Base-by-base conservation (phyloP, 2,888 invertebrate species). In the Hyposoter didymator region DNA sequence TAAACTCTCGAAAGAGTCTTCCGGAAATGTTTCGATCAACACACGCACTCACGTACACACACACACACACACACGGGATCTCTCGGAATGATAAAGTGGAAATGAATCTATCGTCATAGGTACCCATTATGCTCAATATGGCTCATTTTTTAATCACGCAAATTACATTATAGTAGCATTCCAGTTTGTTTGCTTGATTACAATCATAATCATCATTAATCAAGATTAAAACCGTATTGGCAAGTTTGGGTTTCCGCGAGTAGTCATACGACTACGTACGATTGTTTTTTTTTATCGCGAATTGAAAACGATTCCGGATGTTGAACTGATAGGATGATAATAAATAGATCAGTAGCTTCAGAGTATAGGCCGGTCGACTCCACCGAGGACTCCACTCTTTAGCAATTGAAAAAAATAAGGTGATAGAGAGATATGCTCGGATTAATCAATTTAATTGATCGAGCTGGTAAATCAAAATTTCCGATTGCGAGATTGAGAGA, bases 1-100 rank as follows among this genome's bases (percentile, higher is more conserved):
- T 64, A 73, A 70, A 80, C 62, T 35, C 74, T 79, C 84, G 47
- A 84, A 64, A 76, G 67, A 67, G 67, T 47, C 69, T 59, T 59
- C 67, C 32, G 22, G 17, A 43, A 74, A 69, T 49, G 28, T 55
- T 76, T 47, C 67, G 67, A 47, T 66, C 45, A 67, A 59, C 39
- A 12, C 52, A 35, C 70, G 72, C 32, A 55, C n/a, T 52, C 39
- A 67, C n/a, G 32, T 45, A 55, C 8, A 32, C 35, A 55, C n/a
- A 47, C 64, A n/a, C 39, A 67, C n/a, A 35, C 47, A 55, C 8
- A 32, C 35, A 55, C n/a, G 35, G 47, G 14, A 39, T 19, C 45
- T 52, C 7, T 2, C 7, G 5, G 1, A 49, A 22, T 59, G 19
- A 19, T n/a, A 19, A 59, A 64, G 35, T 70, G n/a, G 47, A 67